Evolutionary conservation across 1,140 invertebrate species (phyloP), one percentile per base, ranked within the genome.

Genomic region (Amphibalanus amphitrite): DNA sequence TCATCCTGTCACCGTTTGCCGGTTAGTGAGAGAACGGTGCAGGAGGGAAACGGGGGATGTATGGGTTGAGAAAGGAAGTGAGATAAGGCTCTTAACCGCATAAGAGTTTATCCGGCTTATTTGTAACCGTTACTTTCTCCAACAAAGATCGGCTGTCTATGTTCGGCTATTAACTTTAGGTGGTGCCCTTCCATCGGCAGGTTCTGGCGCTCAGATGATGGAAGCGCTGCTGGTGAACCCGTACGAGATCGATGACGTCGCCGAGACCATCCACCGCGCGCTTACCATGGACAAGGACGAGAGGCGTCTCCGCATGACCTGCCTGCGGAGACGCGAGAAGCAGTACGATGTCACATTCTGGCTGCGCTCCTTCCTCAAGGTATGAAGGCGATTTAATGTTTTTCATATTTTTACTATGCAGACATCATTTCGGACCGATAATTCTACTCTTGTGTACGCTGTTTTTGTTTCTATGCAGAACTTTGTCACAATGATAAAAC

Each of bases 251-350:
- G 88, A 92, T 75, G 89, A 90, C 72, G 89, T 90, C 23, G 90
- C 91, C 29, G 90, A 93, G 79, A 87, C 91, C 30, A 88, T 94
- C 74, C 88, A 93, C 77, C 74, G 90, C 76, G 92, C 91, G 0
- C 79, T 94, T 0, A 91, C 89, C 29, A 95, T 95, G 92, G 90
- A 91, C 0, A 87, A 90, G 77, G 91, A 95, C 76, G 92, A 95
- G 78, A 82, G 90, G 20, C 89, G 88, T 28, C 82, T 94, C 0
- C 84, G 92, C 47, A 95, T 94, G 91, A 91, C 89, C 73, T 88
- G 91, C 76, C 80, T 95, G 17, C 82, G 91, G 69, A 83, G 88
- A 40, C 84, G 92, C 1, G 92, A 94, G 78, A 73, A 77, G 23
- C 68, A 75, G 67, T 87, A 90, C 77, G 91, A 94, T 80, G 91